phyloP scores from a whole-genome alignment of 2,113 vertebrate species.

The Ornithorhynchus anatinus region DNA sequence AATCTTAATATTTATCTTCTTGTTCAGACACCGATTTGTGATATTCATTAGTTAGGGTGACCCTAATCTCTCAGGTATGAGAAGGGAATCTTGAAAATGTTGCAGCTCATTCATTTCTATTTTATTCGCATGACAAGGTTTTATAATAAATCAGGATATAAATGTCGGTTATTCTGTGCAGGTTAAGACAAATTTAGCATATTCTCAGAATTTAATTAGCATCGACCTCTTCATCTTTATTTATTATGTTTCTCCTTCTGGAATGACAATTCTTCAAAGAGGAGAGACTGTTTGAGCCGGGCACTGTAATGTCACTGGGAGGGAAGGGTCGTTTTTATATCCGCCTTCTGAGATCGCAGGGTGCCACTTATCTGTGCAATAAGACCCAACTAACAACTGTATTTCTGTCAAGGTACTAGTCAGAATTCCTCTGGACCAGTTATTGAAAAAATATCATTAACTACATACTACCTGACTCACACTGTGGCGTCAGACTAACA shows the following conservation, averaged over 20 bases:
- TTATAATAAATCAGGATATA: not conserved
- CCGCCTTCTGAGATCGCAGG: no score
- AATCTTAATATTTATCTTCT: not conserved
- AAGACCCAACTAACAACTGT: no score
- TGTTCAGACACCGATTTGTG: not conserved
- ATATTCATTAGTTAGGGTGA: not conserved
- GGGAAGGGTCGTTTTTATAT: no score
- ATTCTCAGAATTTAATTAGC: not conserved
- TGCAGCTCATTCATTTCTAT: not conserved
- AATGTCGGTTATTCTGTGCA: not conserved
- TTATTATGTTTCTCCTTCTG: rapidly evolving
- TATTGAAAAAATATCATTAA: no score
- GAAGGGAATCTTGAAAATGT: not conserved
- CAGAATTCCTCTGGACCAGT: no score
- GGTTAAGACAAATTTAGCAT: not conserved
- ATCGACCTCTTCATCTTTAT: not conserved
- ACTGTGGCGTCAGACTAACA: no score
- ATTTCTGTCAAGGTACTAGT: no score
- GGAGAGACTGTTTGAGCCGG: not conserved
- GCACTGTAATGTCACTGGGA: not conserved
- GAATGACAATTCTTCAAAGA: not conserved
- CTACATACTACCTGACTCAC: no score
- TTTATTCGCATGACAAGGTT: not conserved
- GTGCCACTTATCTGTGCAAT: no score
- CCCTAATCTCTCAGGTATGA: not conserved